phyloP scores from a whole-genome alignment of 2,888 invertebrate species.

The Epicampocera succincta region DNA sequence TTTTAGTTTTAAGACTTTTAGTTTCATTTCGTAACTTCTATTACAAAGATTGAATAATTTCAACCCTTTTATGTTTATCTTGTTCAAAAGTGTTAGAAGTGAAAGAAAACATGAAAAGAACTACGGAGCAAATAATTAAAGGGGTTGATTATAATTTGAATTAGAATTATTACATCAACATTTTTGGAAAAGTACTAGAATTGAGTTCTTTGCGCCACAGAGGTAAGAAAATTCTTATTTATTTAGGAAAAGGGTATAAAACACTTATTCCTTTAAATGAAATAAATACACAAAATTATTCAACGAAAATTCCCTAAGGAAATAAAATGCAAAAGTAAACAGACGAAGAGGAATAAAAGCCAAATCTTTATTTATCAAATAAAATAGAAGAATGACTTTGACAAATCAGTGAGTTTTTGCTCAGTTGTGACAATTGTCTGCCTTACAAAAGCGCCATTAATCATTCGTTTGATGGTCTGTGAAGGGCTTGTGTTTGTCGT shows the following conservation, averaged over 20 bases:
- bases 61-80: slow-evolving; percentile 47
- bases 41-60: slow-evolving; percentile 12
- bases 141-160: slow-evolving; percentile 33
- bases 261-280: neutral
- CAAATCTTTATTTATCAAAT: slow-evolving; percentile 32
- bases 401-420: slow-evolving; percentile 35
- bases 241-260: neutral
- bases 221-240: neutral
- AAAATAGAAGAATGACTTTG: slow-evolving; percentile 50
- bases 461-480: slow-evolving; percentile 28
- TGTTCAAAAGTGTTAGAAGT: neutral
- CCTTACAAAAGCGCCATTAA: slow-evolving; percentile 41
- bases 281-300: slow-evolving; percentile 12
- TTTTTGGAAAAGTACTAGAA: slow-evolving; percentile 27
- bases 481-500: neutral
- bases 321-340: slow-evolving; percentile 17
- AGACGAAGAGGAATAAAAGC: slow-evolving; percentile 6
- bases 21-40: slow-evolving; percentile 1
- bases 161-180: slow-evolving; percentile 45
- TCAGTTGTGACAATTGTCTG: slow-evolving; percentile 8
- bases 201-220: neutral
- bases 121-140: neutral
- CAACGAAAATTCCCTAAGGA: slow-evolving; percentile 39
- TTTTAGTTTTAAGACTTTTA: slow-evolving; percentile 15
- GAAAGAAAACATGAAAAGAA: neutral